phyloP scores from a whole-genome alignment of 2,888 invertebrate species.

The Caenorhabditis uteleia region DNA sequence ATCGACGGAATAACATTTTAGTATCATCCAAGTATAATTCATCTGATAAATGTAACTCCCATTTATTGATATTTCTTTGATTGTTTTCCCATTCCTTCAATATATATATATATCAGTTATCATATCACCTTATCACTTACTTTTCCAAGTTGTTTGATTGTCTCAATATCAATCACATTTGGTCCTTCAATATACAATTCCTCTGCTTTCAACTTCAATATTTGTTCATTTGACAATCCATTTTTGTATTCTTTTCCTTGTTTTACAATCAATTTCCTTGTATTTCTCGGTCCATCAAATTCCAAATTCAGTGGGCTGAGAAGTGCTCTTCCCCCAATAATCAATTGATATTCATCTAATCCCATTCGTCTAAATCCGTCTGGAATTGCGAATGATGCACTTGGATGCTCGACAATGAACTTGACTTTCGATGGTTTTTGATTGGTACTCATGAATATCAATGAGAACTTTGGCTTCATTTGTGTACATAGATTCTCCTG shows the following conservation, averaged over 20 bases:
- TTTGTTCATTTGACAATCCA: constrained; percentile 5
- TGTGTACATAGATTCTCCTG: constrained; percentile 34
- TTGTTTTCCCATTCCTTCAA: constrained; percentile 19
- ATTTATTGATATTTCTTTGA: constrained; percentile 6
- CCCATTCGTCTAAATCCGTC: constrained; percentile 22
- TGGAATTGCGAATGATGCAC: constrained; percentile 23
- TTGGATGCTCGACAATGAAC: constrained; percentile 33
- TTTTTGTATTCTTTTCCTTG: constrained; percentile 10
- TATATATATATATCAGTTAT: neutral
- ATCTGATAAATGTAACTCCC: constrained; percentile 20
- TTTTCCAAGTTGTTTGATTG: constrained; percentile 12
- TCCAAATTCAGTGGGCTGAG: constrained; percentile 24
- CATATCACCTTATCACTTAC: too few species aligned
- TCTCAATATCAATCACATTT: constrained; percentile 5
- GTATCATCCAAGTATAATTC: too few species aligned
- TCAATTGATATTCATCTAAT: constrained; percentile 12
- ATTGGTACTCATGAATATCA: constrained; percentile 6
- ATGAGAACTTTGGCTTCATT: constrained; percentile 37
- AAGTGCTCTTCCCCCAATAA: constrained; percentile 17
- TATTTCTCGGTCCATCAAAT: constrained; percentile 15
- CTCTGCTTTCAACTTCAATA: constrained; percentile 8
- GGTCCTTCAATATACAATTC: constrained; percentile 17
- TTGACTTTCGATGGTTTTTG: constrained; percentile 18
- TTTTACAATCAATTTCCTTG: constrained; percentile 13
- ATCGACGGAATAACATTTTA: too few species aligned